Evolutionary conservation across 2,888 invertebrate species (phyloP).

Genomic region (Pheosia gnoma): DNA sequence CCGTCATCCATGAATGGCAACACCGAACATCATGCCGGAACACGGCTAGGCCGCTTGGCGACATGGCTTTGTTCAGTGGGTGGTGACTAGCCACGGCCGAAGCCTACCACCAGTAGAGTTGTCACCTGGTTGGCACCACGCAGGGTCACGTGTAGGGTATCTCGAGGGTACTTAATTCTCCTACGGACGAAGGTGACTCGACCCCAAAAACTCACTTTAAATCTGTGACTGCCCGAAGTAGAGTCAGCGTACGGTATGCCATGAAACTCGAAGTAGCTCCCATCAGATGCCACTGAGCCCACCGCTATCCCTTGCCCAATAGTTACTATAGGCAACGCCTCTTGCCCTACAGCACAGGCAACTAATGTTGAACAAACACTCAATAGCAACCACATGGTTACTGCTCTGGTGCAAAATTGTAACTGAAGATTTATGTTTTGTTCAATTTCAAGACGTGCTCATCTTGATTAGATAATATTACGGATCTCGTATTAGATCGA

Average conservation of each 20-base stretch:
- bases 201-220: slow-evolving; percentile 66
- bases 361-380: slow-evolving; percentile 34
- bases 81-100: too few relatives aligned
- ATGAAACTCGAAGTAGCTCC: slow-evolving; percentile 59
- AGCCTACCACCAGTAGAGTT: too few relatives aligned
- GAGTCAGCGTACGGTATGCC: slow-evolving; percentile 76
- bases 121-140: too few relatives aligned
- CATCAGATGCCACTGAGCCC: slow-evolving; percentile 53
- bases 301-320: slow-evolving; percentile 62
- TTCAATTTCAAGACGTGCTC: slow-evolving; percentile 5
- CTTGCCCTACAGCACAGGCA: slow-evolving; percentile 36
- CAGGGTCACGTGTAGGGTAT: too few relatives aligned
- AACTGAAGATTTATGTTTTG: slow-evolving; percentile 34
- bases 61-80: too few relatives aligned
- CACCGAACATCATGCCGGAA: too few relatives aligned
- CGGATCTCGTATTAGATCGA: slow-evolving; percentile 21
- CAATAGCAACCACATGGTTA: slow-evolving; percentile 50
- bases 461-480: slow-evolving; percentile 39
- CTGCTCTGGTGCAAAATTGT: slow-evolving; percentile 25
- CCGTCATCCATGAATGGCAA: too few relatives aligned
- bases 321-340: slow-evolving; percentile 40
- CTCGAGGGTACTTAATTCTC: too few relatives aligned
- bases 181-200: too few relatives aligned
- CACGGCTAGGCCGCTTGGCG: too few relatives aligned
- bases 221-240: slow-evolving; percentile 66